Evolutionary conservation across 1,140 invertebrate genomes (phyloP).

Genomic region (Polyergus mexicanus): DNA sequence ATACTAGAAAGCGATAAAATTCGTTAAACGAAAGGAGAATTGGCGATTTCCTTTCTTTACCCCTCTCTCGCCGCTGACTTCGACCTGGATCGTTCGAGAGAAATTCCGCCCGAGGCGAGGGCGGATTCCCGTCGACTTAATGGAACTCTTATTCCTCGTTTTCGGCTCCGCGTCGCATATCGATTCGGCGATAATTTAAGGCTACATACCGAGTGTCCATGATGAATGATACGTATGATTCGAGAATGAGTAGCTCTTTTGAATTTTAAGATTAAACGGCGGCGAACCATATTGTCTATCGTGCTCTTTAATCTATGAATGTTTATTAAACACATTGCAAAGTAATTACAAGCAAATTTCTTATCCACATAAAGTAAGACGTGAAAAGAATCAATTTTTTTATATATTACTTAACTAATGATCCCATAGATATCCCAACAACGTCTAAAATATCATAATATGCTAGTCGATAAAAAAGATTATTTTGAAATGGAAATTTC

Average conservation of each 20-base stretch:
- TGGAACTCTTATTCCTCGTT: slow-evolving; percentile 39
- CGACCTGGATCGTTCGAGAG: slow-evolving; percentile 83
- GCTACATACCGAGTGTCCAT: slow-evolving; percentile 2
- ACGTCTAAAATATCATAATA: neutral
- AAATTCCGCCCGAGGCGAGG: slow-evolving; percentile 83
- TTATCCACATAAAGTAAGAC: neutral
- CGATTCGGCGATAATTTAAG: slow-evolving; percentile 48
- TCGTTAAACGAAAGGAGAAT: slow-evolving; percentile 45
- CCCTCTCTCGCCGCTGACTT: slow-evolving; percentile 48
- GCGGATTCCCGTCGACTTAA: slow-evolving; percentile 74
- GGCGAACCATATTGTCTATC: neutral
- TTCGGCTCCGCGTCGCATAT: slow-evolving; percentile 22
- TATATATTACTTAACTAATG: neutral
- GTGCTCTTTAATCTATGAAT: neutral
- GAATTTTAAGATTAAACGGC: neutral
- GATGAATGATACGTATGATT: neutral
- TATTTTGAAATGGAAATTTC: slow-evolving; percentile 28
- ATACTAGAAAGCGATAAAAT: slow-evolving; percentile 13
- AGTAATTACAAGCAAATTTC: neutral
- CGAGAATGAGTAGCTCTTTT: neutral
- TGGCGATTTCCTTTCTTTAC: slow-evolving; percentile 54
- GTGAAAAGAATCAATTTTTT: slow-evolving; percentile 2
- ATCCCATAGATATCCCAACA: slow-evolving; percentile 2
- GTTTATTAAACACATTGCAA: neutral
- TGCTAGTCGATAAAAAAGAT: neutral